Conservation (phyloP, 2,797 vertebrate genomes). For the Notoglanidium macrostoma region DNA sequence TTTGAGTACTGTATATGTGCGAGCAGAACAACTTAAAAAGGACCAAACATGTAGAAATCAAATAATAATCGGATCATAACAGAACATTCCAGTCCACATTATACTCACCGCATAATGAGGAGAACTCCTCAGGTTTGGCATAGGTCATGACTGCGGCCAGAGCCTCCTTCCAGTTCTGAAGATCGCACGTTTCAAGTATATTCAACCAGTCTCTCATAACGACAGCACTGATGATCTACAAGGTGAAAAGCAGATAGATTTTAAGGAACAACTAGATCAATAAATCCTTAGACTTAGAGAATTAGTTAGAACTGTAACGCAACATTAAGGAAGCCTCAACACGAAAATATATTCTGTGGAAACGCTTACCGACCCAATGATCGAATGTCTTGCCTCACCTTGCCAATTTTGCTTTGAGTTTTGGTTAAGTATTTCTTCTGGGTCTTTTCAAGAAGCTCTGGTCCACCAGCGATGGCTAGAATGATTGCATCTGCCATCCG, state of each 20-base stretch:
- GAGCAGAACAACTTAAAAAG: not conserved
- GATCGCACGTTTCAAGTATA: conserved; percentile 89
- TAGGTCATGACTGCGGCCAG: conserved; percentile 95
- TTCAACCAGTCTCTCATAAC: conserved; percentile 94
- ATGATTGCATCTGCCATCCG: conserved; percentile 97
- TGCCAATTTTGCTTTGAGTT: conserved; percentile 89
- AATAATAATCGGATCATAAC: not conserved
- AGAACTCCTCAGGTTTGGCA: conserved; percentile 87
- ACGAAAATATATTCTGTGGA: not conserved
- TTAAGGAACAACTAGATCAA: not conserved
- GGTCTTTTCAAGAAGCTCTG: conserved; percentile 87
- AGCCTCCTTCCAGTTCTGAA: conserved; percentile 95
- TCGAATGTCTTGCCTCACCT: conserved; percentile 68
- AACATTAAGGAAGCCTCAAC: not conserved
- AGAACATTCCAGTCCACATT: not conserved
- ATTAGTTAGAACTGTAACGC: no score
- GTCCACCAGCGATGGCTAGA: conserved; percentile 91
- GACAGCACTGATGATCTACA: conserved; percentile 92
- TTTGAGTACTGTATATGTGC: no score
- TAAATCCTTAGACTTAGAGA: not conserved
- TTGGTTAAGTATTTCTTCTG: conserved; percentile 92
- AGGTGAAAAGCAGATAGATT: not conserved
- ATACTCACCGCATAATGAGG: conserved; percentile 87
- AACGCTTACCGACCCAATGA: not conserved
- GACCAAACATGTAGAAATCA: not conserved